Evolutionary conservation across 2,888 invertebrate genomes (phyloP).

Genomic region (Amphiduros pacificus): DNA sequence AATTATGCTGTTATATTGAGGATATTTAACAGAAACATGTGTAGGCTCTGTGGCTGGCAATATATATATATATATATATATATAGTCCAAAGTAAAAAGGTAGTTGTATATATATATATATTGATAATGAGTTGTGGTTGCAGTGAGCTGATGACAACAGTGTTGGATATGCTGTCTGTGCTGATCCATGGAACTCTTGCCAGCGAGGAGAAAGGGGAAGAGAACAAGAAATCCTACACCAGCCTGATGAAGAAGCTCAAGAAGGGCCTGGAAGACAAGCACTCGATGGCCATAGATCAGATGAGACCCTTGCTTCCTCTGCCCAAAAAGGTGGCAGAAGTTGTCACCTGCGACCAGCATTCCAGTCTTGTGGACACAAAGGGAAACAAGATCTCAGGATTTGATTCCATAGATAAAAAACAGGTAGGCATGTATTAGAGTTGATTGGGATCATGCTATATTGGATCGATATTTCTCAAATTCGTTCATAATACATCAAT

Average conservation of each 20-base stretch:
- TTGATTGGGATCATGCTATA: too few relatives aligned
- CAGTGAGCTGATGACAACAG: slow-evolving; percentile 90
- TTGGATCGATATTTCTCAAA: too few relatives aligned
- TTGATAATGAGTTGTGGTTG: too few relatives aligned
- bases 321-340: slow-evolving; percentile 72
- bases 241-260: slow-evolving; percentile 93
- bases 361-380: slow-evolving; percentile 88
- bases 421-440: too few relatives aligned
- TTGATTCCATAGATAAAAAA: slow-evolving; percentile 89
- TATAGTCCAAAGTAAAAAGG: too few relatives aligned
- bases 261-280: slow-evolving; percentile 53
- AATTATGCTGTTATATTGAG: too few relatives aligned
- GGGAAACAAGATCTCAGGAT: slow-evolving; percentile 88
- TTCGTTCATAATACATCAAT: too few relatives aligned
- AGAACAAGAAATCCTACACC: slow-evolving; percentile 88
- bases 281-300: slow-evolving; percentile 51
- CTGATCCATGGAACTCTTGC: slow-evolving; percentile 93
- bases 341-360: slow-evolving; percentile 85
- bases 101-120: too few relatives aligned
- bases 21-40: too few relatives aligned
- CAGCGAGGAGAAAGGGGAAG: slow-evolving; percentile 62
- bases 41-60: too few relatives aligned
- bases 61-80: too few relatives aligned
- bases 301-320: slow-evolving; percentile 88
- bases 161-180: slow-evolving; percentile 96